These are phyloP conservation scores for Ramphastos sulfuratus DNA, from an alignment of 2,113 vertebrate species.

Conservation along the genomic window DNA sequence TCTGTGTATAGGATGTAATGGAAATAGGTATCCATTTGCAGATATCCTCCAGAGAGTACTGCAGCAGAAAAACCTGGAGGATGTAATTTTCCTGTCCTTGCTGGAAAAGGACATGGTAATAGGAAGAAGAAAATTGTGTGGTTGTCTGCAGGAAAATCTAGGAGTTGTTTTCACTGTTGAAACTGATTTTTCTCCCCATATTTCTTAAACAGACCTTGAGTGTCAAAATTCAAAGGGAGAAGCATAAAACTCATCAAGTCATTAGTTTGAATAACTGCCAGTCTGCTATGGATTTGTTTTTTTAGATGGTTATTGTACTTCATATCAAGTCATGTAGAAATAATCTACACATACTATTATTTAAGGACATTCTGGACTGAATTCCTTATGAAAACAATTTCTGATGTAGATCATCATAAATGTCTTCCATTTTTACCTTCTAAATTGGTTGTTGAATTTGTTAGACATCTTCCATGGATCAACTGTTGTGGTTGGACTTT, in stretches of 20 bases:
- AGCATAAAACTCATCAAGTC: neutral
- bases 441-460: neutral
- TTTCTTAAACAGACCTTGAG: neutral
- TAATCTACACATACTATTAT: neutral
- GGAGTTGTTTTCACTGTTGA: neutral
- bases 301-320: neutral
- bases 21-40: neutral
- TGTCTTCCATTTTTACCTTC: neutral
- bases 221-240: neutral
- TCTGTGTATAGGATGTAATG: neutral
- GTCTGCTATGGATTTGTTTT: neutral
- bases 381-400: neutral
- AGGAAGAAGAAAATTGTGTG: neutral
- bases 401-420: neutral
- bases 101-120: slow-evolving; percentile 4
- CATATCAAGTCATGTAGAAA: neutral
- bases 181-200: neutral
- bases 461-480: neutral
- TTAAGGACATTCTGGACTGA: neutral
- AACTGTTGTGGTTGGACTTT: neutral
- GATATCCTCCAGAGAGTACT: neutral
- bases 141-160: neutral
- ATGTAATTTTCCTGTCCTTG: slow-evolving; percentile 39
- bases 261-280: neutral
- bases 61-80: neutral